These are phyloP conservation scores for Drosophila crucigera DNA, from an alignment of 2,888 invertebrate genomes.

Conservation along the genomic window DNA sequence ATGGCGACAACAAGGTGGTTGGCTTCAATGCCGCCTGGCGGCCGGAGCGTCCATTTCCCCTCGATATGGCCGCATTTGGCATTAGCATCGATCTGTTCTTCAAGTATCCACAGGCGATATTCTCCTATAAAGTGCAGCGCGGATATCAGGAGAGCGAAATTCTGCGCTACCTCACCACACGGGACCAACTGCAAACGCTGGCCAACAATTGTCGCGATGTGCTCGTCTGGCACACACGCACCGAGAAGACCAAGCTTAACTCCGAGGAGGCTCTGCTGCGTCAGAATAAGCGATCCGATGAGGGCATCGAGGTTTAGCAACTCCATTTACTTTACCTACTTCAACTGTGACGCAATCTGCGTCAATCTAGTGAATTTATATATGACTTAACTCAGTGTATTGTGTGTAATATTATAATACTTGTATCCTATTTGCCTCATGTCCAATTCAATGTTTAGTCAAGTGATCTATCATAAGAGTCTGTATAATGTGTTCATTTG, in stretches of 20 bases:
- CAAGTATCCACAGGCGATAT: constrained; percentile 90
- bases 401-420: constrained; percentile 22
- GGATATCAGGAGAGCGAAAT: constrained; percentile 96
- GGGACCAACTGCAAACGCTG: constrained; percentile 93
- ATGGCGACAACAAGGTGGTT: constrained; percentile 87
- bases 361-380: constrained; percentile 28
- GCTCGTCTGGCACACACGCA: constrained; percentile 99
- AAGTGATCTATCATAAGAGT: constrained; percentile 42
- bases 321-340: neutral
- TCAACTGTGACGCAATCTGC: constrained; percentile 1
- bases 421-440: constrained; percentile 28
- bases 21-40: constrained; percentile 92
- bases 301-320: constrained; percentile 87
- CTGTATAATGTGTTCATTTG: constrained; percentile 26
- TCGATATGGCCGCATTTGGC: constrained; percentile 99
- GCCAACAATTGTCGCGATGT: constrained; percentile 97
- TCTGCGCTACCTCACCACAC: constrained; percentile 90
- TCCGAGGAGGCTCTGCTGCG: constrained; percentile 88
- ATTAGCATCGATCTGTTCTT: constrained; percentile 92
- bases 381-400: constrained; percentile 29
- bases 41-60: constrained; percentile 95
- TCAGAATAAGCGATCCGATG: constrained; percentile 87
- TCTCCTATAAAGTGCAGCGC: constrained; percentile 93
- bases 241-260: constrained; percentile 93
- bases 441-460: constrained; percentile 24